These are phyloP conservation scores for Dermochelys coriacea DNA, from an alignment of 2,797 vertebrate genomes.

Conservation along the genomic window DNA sequence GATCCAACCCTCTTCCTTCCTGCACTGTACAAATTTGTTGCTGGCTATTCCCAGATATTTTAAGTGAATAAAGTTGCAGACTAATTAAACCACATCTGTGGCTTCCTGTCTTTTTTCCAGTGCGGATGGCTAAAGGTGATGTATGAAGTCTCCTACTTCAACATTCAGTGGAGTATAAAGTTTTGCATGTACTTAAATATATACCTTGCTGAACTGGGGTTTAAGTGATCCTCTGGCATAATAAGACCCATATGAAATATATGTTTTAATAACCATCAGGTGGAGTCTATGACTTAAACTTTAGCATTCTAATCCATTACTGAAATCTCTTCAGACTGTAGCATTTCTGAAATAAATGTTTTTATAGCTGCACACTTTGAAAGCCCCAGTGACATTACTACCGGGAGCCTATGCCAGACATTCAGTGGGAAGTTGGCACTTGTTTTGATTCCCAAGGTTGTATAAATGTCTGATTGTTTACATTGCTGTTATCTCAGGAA, in stretches of 20 bases:
- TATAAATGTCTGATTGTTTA: slow-evolving; percentile 49
- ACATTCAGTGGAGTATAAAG: background rate
- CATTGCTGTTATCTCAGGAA: slow-evolving; percentile 45
- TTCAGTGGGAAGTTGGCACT: slow-evolving; percentile 56
- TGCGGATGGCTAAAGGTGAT: background rate
- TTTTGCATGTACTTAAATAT: rapidly evolving
- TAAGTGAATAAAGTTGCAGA: background rate
- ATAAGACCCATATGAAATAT: rapidly evolving
- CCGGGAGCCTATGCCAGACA: slow-evolving; percentile 28
- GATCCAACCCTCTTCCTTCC: background rate
- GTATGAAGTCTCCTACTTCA: background rate
- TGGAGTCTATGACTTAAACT: background rate
- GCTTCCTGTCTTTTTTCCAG: background rate
- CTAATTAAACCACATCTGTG: background rate
- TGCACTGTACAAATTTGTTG: background rate
- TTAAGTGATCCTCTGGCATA: background rate
- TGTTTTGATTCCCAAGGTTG: slow-evolving; percentile 35
- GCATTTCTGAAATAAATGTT: background rate
- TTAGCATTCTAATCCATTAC: background rate
- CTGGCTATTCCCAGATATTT: background rate
- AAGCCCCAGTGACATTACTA: background rate
- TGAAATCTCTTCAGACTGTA: background rate
- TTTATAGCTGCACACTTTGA: slow-evolving; percentile 35
- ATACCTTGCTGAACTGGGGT: background rate
- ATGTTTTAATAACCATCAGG: background rate